Evolutionary conservation across 2,888 invertebrate species (phyloP).

Genomic region (Zhengitettix transpicula): DNA sequence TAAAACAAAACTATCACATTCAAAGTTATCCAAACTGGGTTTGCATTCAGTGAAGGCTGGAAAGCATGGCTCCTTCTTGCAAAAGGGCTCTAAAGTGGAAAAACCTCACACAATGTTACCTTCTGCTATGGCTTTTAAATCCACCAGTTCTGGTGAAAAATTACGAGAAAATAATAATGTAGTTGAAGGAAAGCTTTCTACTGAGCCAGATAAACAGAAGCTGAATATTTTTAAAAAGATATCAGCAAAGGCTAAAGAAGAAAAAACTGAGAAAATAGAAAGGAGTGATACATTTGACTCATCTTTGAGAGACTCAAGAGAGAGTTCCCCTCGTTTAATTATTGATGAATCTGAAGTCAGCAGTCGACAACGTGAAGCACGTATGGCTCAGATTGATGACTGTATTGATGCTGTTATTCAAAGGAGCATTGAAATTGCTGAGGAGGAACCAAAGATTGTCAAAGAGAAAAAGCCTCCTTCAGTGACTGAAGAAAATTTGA

Average conservation of each 20-base stretch:
- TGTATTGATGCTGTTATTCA: conserved; percentile 19
- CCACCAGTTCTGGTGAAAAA: conserved; percentile 3
- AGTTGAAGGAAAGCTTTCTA: conserved; percentile 39
- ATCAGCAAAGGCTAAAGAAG: conserved; percentile 43
- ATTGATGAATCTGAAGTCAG: conserved; percentile 13
- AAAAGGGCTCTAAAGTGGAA: conserved; percentile 12
- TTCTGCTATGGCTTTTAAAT: neutral
- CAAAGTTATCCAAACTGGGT: conserved; percentile 9
- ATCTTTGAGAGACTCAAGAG: conserved; percentile 8
- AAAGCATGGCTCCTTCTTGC: conserved; percentile 14
- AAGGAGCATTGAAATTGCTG: conserved; percentile 6
- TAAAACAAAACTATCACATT: conserved; percentile 1
- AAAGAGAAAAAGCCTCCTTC: no score
- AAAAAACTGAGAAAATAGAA: conserved; percentile 27
- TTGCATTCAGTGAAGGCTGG: conserved; percentile 19
- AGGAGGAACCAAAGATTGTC: neutral
- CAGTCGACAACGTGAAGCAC: conserved; percentile 10
- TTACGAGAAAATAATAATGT: conserved; percentile 6
- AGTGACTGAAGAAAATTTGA: neutral
- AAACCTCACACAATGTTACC: neutral
- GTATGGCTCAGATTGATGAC: conserved; percentile 16
- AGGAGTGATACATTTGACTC: conserved; percentile 1
- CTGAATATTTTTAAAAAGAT: conserved; percentile 78
- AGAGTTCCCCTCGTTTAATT: conserved; percentile 12
- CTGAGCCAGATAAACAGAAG: conserved; percentile 71